Evolutionary conservation across 92 coral and sea anemone species (phyloP), one percentile per base, ranked within the genome.

Genomic region (Muricea muricata): DNA sequence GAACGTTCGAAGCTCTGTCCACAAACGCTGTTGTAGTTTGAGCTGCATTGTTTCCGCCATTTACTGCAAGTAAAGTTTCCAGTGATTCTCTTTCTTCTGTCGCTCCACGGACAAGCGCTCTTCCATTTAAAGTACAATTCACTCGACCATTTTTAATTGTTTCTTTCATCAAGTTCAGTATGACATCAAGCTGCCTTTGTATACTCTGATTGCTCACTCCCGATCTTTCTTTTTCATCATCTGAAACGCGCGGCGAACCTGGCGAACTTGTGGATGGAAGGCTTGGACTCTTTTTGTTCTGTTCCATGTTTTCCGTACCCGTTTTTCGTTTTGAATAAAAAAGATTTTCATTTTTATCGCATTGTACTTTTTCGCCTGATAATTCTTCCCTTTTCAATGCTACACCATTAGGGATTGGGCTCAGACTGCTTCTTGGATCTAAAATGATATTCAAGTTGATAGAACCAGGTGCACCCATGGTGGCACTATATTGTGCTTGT

Each of bases 381-480:
- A 24, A 52, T 10, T 26, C 50, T 15, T 63, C 71, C 8, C 29
- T 32, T 40, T 78, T 39, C 12, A 55, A 9, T 23, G 69, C 31
- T 37, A 50, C 23, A 1, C 21, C 39, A 4, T 12, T 75, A 1
- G 26, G 12, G 4, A 14, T 17, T 29, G 81, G 10, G 42, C 29
- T 56, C 23, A 14, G 32, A 8, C 24, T 10, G 31, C 37, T 37
- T 33, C 25, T 11, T 6, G 56, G 83, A 20, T 37, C 33, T 39
- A 78, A 41, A n/a, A 78, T 63, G 39, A 78, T 78, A 55, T 56
- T 78, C 55, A 78, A 24, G 32, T 57, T 78, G 1, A 78, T 24
- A 10, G 41, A 61, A 55, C 70, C 65, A 74, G 57, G 33, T 6
- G 6, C 1, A 20, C 40, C 10, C 15, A 13, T 0, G 48, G 17